These are phyloP conservation scores for Peromyscus nudipes DNA, from an alignment of 2,797 vertebrate species.

Conservation along the genomic window DNA sequence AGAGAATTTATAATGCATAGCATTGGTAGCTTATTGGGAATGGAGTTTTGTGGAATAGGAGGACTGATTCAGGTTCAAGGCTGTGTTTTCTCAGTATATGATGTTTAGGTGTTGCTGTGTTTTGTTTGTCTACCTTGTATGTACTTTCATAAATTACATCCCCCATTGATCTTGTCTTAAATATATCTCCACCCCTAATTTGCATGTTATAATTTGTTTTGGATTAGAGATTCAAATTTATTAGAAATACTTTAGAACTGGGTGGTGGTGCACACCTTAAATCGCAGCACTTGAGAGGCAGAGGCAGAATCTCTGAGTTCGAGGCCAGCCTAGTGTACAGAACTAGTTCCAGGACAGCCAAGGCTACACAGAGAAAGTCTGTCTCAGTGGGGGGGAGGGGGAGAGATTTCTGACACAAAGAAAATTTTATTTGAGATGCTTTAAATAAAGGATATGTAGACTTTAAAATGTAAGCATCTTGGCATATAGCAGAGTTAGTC, in stretches of 20 bases:
- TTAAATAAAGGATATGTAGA: slow-evolving; percentile 13
- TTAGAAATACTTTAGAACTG: slow-evolving; percentile 33
- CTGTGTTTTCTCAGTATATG: background rate
- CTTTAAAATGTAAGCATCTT: slow-evolving; percentile 29
- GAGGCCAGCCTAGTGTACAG: background rate
- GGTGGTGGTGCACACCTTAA: background rate
- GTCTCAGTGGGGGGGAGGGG: background rate
- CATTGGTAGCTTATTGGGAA: background rate
- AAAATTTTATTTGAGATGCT: background rate
- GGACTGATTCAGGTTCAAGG: slow-evolving; percentile 8
- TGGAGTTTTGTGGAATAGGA: background rate
- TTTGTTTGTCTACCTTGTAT: background rate
- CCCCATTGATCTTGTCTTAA: background rate
- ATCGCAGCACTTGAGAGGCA: background rate
- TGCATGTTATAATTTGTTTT: slow-evolving; percentile 10
- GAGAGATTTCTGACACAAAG: slow-evolving; percentile 20
- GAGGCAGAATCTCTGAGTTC: background rate
- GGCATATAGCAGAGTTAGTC: background rate
- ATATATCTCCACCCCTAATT: background rate
- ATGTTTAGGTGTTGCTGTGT: background rate
- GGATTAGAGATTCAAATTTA: slow-evolving; percentile 11
- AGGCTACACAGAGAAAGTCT: background rate
- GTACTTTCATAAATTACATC: background rate
- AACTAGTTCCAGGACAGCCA: background rate
- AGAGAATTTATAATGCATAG: slow-evolving; percentile 15